Conservation (phyloP, 2,797 vertebrate species). For the Tiaroga cobitis region DNA sequence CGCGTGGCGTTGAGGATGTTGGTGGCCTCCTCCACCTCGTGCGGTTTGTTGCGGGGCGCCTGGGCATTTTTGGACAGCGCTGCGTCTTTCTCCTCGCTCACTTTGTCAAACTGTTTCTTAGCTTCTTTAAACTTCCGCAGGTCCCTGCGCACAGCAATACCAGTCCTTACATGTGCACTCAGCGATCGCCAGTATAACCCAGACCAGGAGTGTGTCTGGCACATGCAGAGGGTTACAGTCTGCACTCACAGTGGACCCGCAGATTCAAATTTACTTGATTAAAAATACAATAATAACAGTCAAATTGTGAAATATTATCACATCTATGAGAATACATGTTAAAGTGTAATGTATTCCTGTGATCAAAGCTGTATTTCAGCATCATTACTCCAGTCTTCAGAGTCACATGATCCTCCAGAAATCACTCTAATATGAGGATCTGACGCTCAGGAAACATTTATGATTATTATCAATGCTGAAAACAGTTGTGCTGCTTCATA, state of each 20-base stretch:
- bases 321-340: background rate
- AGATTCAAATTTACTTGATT: background rate
- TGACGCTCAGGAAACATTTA: no score
- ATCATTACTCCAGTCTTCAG: background rate
- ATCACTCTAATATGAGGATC: no score
- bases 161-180: slow-evolving; percentile 3
- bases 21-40: slow-evolving; percentile 95
- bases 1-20: slow-evolving; percentile 93
- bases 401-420: no score
- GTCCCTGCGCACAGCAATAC: slow-evolving; percentile 79
- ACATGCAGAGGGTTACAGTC: background rate
- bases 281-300: background rate
- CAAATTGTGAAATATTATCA: background rate
- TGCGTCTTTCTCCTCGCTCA: slow-evolving; percentile 96
- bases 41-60: slow-evolving; percentile 93
- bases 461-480: no score
- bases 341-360: background rate
- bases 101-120: slow-evolving; percentile 98
- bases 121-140: slow-evolving; percentile 96
- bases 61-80: slow-evolving; percentile 95
- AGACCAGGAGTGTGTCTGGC: background rate
- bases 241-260: background rate
- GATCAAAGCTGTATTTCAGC: background rate
- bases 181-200: background rate
- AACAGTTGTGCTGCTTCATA: no score